Conservation (phyloP, 2,888 invertebrate genomes). For the Platycheirus rosarum region DNA sequence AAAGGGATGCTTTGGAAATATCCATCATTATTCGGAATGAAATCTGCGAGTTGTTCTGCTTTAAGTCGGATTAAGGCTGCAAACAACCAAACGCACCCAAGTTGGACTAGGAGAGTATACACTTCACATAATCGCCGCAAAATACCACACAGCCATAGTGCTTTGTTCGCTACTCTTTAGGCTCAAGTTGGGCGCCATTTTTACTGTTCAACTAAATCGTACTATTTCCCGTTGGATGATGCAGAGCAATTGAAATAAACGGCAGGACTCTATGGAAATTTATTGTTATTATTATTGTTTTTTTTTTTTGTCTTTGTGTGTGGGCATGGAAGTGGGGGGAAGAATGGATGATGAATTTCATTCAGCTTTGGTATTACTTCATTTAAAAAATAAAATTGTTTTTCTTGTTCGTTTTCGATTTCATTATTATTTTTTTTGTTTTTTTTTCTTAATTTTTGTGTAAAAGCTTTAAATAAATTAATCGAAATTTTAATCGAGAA, state of each 20-base stretch:
- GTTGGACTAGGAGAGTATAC: slow-evolving; percentile 14
- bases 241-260: slow-evolving; percentile 68
- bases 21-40: slow-evolving; percentile 69
- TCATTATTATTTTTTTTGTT: not conserved
- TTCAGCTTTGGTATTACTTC: slow-evolving; percentile 58
- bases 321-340: not conserved
- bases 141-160: slow-evolving; percentile 11
- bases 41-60: slow-evolving; percentile 66
- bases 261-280: slow-evolving; percentile 67
- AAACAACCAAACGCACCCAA: slow-evolving; percentile 54
- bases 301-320: slow-evolving; percentile 8
- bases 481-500: slow-evolving; percentile 71
- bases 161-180: slow-evolving; percentile 23
- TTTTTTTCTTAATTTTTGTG: slow-evolving; percentile 3
- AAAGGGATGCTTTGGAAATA: slow-evolving; percentile 51
- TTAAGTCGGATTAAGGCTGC: slow-evolving; percentile 71
- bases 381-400: slow-evolving; percentile 59
- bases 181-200: slow-evolving; percentile 53
- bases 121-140: slow-evolving; percentile 45
- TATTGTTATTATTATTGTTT: slow-evolving; percentile 70
- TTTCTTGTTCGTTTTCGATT: slow-evolving; percentile 39
- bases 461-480: slow-evolving; percentile 66
- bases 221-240: slow-evolving; percentile 14
- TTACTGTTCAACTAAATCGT: slow-evolving; percentile 54
- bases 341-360: slow-evolving; percentile 51